These are phyloP conservation scores for Tauraco hartlaubi DNA, from an alignment of 2,797 vertebrate genomes.

Conservation along the genomic window DNA sequence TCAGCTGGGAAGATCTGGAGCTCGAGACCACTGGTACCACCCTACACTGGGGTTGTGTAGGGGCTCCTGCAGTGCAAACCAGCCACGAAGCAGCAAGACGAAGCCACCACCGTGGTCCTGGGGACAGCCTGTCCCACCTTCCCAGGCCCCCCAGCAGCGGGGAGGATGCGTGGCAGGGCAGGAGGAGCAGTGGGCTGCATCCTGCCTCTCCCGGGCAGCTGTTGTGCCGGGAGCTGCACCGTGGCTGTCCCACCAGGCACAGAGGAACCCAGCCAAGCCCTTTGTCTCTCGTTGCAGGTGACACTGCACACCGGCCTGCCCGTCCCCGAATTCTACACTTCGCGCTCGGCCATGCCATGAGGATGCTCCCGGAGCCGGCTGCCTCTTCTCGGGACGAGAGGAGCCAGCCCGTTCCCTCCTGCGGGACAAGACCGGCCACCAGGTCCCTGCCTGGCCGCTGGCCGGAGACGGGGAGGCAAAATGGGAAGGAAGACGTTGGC, in stretches of 20 bases:
- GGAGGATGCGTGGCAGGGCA: neutral
- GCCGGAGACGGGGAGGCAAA: neutral
- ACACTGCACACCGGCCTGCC: conserved; percentile 95
- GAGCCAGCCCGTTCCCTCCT: conserved; percentile 13
- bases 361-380: conserved; percentile 11
- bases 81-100: fast-evolving
- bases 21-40: neutral
- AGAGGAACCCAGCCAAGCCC: fast-evolving
- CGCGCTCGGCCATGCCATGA: conserved; percentile 80
- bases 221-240: neutral
- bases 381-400: conserved; percentile 27
- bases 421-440: neutral
- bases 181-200: neutral
- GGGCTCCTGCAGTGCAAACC: neutral
- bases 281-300: conserved; percentile 79
- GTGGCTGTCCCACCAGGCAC: neutral
- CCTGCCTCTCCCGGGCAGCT: neutral
- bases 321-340: conserved; percentile 94
- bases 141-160: fast-evolving
- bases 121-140: neutral
- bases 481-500: conserved; percentile 5
- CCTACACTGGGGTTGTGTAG: neutral
- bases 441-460: neutral
- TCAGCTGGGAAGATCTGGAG: neutral
- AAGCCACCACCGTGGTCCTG: neutral